Conservation (phyloP, 2,113 vertebrate genomes). For the Pachyramphus minor region DNA sequence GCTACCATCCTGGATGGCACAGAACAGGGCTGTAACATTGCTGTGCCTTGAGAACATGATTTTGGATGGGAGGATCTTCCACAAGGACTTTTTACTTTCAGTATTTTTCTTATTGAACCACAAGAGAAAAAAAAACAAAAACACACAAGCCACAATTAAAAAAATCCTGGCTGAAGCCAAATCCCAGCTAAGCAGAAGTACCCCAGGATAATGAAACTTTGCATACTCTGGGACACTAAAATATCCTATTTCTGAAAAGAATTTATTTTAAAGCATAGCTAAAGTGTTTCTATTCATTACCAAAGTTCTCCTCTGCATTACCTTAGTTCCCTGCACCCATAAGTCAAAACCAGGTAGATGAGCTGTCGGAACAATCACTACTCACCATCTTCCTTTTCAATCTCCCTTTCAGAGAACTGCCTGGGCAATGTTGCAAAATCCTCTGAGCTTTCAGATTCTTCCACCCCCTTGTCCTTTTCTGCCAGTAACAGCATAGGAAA, state of each 20-base stretch:
- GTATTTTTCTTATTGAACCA: not conserved
- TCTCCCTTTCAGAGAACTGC: not conserved
- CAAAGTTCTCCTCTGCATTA: not conserved
- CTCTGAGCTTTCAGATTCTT: not conserved
- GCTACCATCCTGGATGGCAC: not conserved
- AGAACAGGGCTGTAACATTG: not conserved
- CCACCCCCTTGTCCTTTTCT: not conserved
- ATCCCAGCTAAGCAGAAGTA: not conserved
- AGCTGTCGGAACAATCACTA: not conserved
- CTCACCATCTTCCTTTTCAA: slow-evolving; percentile 16
- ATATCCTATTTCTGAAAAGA: not conserved
- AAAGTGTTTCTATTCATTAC: not conserved
- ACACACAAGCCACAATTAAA: not conserved
- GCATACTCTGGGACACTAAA: not conserved
- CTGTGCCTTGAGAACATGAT: not conserved
- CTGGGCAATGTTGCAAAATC: not conserved
- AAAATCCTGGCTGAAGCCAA: not conserved
- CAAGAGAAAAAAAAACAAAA: not conserved
- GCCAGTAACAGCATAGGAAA: not conserved
- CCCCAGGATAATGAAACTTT: not conserved
- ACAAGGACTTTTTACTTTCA: not conserved
- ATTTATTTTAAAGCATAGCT: not conserved
- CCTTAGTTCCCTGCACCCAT: not conserved
- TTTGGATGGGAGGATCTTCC: not conserved
- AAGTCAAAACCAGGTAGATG: not conserved